Base-by-base conservation (phyloP, 2,113 vertebrate species). In the Psilopogon haemacephalus region DNA sequence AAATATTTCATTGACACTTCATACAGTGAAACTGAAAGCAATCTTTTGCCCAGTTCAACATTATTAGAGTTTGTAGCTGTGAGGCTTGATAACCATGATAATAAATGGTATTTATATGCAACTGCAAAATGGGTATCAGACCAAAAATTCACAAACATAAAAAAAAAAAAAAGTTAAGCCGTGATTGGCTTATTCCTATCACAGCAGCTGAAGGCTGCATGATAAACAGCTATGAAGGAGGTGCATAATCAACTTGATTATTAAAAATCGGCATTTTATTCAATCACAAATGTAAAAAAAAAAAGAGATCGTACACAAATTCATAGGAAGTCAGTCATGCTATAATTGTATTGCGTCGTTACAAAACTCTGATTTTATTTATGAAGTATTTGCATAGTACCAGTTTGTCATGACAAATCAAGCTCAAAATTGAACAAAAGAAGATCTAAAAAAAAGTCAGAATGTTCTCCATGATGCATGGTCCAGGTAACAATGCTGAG, bases 1-100 rank as follows among this genome's bases (percentile, higher is more conserved):
- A 96, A 94, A 94, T 95, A 91, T 94, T 92, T 95, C 46, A 96
- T 83, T 87, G 74, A 69, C 64, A 77, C 24, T 92, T 90, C 46
- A 37, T 60, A 65, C 40, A 46, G 32, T 79, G 81, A 93, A 96
- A 93, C 73, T 35, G 8, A 84, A 94, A 94, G 58, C 84, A 89
- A 87, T 89, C 26, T 83, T 85, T 89, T 63, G 24, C 35, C 46
- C n/a, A 8, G 33, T 89, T 94, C 0, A 0, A 89, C 85, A 85
- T 73, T 82, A 91, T 67, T 86, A 89, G 73, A 81, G 50, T 87
- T 94, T 68, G 71, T 76, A 79, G 81, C 63, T 79, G 46, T 64
- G 64, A 90, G 44, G 50, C 67, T 84, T 58, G 83, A 90, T 75
- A 94, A 78, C 64, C 26, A 35, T 55, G 44, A 88, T 82, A 93